A percentile compares a stretch with the other conserved stretches of the same genome.
These are phyloP conservation scores for Diaphora mendica DNA, from an alignment of 2,888 invertebrate genomes.

Conservation along the genomic window DNA sequence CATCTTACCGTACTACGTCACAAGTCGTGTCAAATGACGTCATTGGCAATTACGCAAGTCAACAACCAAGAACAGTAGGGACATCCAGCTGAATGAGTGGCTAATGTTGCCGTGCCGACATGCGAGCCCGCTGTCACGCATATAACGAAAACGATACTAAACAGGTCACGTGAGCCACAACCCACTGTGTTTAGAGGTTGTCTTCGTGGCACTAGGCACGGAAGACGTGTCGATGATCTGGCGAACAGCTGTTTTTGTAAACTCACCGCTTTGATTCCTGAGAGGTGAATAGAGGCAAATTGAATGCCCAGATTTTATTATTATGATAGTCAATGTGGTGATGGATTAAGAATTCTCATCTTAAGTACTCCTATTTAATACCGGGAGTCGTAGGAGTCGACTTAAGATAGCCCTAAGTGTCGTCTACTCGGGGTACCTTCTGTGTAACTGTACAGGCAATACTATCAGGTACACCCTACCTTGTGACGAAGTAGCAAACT, in stretches of 20 bases:
- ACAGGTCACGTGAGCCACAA: conserved; percentile 40
- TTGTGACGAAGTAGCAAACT: too few relatives aligned
- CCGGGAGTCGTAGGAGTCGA: too few relatives aligned
- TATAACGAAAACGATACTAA: conserved; percentile 65
- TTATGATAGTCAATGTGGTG: too few relatives aligned
- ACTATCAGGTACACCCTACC: too few relatives aligned
- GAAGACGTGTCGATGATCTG: conserved; percentile 21
- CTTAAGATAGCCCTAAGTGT: too few relatives aligned
- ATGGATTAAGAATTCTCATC: too few relatives aligned
- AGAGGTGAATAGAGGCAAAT: not conserved
- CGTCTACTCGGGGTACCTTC: too few relatives aligned
- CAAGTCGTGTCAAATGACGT: conserved; percentile 44
- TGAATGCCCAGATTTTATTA: too few relatives aligned
- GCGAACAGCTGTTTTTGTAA: conserved; percentile 5
- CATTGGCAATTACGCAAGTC: conserved; percentile 49
- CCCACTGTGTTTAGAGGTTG: conserved; percentile 21
- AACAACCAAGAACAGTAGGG: conserved; percentile 58
- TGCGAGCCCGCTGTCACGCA: conserved; percentile 72
- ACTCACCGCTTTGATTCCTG: not conserved
- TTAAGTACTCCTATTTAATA: too few relatives aligned
- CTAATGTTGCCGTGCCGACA: conserved; percentile 63
- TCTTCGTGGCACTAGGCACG: conserved; percentile 13
- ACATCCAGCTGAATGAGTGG: conserved; percentile 51
- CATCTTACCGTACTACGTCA: conserved; percentile 2
- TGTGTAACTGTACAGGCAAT: too few relatives aligned